Conservation (phyloP, 2,888 invertebrate species). For the Dicyrtoma fusca region DNA sequence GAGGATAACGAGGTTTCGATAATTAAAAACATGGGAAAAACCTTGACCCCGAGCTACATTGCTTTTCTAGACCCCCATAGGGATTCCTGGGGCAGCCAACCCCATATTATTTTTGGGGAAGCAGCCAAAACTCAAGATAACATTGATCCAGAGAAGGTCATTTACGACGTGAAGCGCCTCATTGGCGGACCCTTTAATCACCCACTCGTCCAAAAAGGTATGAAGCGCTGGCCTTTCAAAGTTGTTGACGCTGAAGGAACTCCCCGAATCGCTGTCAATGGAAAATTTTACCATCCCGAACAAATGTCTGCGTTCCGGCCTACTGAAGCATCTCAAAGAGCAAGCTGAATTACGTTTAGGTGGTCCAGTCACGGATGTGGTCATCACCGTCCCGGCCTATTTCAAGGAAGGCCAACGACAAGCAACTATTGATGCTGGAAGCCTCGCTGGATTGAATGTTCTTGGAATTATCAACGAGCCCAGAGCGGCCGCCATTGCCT, state of each 20-base stretch:
- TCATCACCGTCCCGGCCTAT: constrained; percentile 80
- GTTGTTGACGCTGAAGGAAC: constrained; percentile 73
- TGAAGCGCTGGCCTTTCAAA: constrained; percentile 93
- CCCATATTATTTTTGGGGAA: neutral
- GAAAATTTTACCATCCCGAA: constrained; percentile 67
- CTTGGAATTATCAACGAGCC: constrained; percentile 88
- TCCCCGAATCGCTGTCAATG: constrained; percentile 42
- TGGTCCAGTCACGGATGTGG: constrained; percentile 74
- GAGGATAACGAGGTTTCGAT: constrained; percentile 34
- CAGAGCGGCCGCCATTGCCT: constrained; percentile 73
- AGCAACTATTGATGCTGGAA: constrained; percentile 81
- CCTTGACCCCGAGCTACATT: constrained; percentile 6
- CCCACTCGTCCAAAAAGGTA: constrained; percentile 84
- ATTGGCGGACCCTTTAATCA: constrained; percentile 90
- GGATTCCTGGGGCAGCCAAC: no score
- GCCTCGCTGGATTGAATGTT: constrained; percentile 80
- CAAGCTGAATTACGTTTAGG: constrained; percentile 87
- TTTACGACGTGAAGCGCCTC: constrained; percentile 81
- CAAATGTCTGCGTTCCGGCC: constrained; percentile 68
- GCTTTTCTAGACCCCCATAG: neutral
- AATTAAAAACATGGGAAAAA: constrained; percentile 30
- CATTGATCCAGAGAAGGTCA: constrained; percentile 1
- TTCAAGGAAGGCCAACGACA: constrained; percentile 68
- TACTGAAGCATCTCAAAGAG: no score
- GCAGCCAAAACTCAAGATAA: neutral